phyloP scores from a whole-genome alignment of 2,797 vertebrate species.

The Steatocranus sp. region DNA sequence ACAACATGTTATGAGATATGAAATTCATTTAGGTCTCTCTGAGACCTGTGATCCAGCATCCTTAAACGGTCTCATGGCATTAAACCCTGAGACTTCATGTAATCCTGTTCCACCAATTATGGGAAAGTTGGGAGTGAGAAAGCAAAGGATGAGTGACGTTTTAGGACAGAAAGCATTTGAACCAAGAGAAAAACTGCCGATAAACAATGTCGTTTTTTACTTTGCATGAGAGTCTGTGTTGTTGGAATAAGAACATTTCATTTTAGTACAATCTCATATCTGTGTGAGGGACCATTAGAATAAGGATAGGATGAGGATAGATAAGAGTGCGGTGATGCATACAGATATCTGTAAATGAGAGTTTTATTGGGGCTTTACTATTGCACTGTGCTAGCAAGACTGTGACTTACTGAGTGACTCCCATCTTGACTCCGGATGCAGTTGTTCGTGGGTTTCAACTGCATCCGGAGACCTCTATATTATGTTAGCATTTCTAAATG shows the following conservation, averaged over 20 bases:
- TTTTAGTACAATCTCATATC: not conserved
- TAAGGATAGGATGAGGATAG: not conserved
- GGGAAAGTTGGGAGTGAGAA: not conserved
- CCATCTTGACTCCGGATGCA: too few species aligned
- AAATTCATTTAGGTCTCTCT: constrained; percentile 28
- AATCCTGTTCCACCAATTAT: constrained; percentile 3
- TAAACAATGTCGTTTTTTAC: not conserved
- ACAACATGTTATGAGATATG: constrained; percentile 24
- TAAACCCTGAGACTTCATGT: constrained; percentile 5
- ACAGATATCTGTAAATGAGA: not conserved
- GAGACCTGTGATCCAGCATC: constrained; percentile 10
- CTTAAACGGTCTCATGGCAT: constrained; percentile 32
- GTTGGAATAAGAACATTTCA: not conserved
- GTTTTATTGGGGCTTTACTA: not conserved
- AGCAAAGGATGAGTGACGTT: not conserved
- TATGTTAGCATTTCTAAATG: not conserved
- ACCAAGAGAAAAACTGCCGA: not conserved
- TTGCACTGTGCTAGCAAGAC: not conserved
- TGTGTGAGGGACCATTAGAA: not conserved
- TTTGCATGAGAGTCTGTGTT: not conserved
- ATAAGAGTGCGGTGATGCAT: not conserved
- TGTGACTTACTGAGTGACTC: not conserved
- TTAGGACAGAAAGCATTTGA: not conserved
- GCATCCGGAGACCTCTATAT: not conserved
- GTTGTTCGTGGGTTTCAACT: not conserved